Base-by-base conservation (phyloP, 2,888 invertebrate genomes). In the Nomada goodeniana region DNA sequence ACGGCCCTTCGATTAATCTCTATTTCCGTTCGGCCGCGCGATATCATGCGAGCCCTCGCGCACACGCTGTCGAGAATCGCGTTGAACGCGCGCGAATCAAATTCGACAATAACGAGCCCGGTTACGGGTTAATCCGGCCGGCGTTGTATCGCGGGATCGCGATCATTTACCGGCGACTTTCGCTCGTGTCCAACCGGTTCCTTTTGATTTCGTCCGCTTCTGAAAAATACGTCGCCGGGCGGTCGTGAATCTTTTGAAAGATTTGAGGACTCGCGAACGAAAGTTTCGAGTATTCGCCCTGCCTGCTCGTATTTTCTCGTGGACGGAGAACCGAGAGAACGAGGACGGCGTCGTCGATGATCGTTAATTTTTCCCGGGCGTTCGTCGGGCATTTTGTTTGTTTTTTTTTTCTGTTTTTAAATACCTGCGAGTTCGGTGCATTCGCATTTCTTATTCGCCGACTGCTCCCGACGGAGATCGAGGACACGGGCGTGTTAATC, bases 71-170 rank as follows among this genome's bases (percentile, higher is more conserved):
- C 52, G 50, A 20, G 26, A 26, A 70, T 68, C 60, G 13, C 36
- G 44, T 29, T 20, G 57, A 36, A 26, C 55, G 29, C 29, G 52
- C 75, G 47, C 86, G 82, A 84, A 82, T 84, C 76, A 82, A 88
- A 82, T 83, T 72, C 86, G 83, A 86, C 88, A 76, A 82, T 81
- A 83, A 87, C 79, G 82, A 81, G 71, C 69, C 85, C 88, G 89
- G 88, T 86, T 88, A 90, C 88, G 89, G 87, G 89, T 89, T 86
- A 86, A 89, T 86, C 84, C 76, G 74, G 42, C 79, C 65, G 76
- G 72, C 10, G 26, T 83, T 82, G 86, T 86, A 88, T 90, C 82
- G 73, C 76, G 86, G 64, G 77, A 84, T 80, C 80, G 81, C 71
- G 72, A 72, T 67, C 85, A 82, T 85, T 86, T 80, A 85, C 65